A percentile compares a stretch with the other conserved stretches of the same genome.
Conservation (phyloP, 2,113 vertebrate genomes). For the Myrmecobius fasciatus region DNA sequence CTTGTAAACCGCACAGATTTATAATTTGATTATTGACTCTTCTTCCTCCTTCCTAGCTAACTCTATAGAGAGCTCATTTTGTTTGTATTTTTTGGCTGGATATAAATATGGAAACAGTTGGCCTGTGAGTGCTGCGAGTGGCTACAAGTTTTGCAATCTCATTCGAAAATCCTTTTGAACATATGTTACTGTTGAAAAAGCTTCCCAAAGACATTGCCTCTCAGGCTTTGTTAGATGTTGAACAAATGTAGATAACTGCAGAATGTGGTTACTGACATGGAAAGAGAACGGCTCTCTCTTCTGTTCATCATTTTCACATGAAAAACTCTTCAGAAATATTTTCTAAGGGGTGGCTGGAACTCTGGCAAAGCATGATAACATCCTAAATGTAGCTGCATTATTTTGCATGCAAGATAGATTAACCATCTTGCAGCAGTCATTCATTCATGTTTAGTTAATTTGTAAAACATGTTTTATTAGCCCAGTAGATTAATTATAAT, state of each 20-base stretch:
- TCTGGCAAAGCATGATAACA: background rate
- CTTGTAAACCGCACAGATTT: background rate
- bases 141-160: slow-evolving; percentile 29
- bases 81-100: background rate
- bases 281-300: slow-evolving; percentile 5
- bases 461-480: background rate
- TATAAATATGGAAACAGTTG: background rate
- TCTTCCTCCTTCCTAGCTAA: slow-evolving; percentile 5
- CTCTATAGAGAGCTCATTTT: slow-evolving; percentile 20
- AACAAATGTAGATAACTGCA: slow-evolving; percentile 19
- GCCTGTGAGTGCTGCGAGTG: slow-evolving; percentile 5
- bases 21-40: slow-evolving; percentile 11
- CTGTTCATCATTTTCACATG: slow-evolving; percentile 26
- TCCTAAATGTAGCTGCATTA: background rate
- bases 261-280: slow-evolving; percentile 24
- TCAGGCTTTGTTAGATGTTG: slow-evolving; percentile 47
- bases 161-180: slow-evolving; percentile 16
- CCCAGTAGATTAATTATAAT: background rate
- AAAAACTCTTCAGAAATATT: slow-evolving; percentile 9
- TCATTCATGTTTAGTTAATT: slow-evolving; percentile 22
- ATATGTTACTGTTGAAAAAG: background rate
- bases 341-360: background rate
- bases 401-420: background rate
- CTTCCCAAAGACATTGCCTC: slow-evolving; percentile 34
- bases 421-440: background rate